Conservation (phyloP, 2,888 invertebrate genomes). For the Pollenia amentaria region DNA sequence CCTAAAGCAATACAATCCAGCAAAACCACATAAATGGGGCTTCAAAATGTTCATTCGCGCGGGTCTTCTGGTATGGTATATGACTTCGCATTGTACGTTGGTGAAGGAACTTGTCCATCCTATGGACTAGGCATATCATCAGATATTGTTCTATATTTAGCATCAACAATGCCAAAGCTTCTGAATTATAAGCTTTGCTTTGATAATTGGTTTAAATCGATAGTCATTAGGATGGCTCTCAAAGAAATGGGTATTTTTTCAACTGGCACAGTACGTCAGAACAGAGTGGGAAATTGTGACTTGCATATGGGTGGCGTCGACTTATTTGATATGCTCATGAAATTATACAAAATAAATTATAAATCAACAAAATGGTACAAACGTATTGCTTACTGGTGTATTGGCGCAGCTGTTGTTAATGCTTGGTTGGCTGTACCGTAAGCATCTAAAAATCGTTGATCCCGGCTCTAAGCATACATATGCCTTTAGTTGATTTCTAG, state of each 20-base stretch:
- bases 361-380: too few species aligned
- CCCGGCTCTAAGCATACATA: too few species aligned
- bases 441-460: too few species aligned
- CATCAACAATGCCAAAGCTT: constrained; percentile 6
- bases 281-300: constrained; percentile 6
- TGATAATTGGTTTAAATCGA: background rate
- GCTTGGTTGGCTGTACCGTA: too few species aligned
- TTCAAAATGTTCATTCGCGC: constrained; percentile 9
- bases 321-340: background rate
- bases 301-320: background rate
- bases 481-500: too few species aligned
- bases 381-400: too few species aligned
- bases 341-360: background rate
- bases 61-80: constrained; percentile 3
- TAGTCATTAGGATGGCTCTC: constrained; percentile 3
- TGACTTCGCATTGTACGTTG: too few species aligned
- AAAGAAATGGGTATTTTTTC: background rate
- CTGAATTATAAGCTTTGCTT: constrained; percentile 6
- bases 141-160: constrained; percentile 2
- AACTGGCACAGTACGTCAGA: background rate
- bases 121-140: background rate
- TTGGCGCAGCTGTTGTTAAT: too few species aligned
- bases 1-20: background rate
- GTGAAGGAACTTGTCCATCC: too few species aligned
- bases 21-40: background rate